Evolutionary conservation across 23 tunicate species (phyloP).

Genomic region (Phallusia fumigata): DNA sequence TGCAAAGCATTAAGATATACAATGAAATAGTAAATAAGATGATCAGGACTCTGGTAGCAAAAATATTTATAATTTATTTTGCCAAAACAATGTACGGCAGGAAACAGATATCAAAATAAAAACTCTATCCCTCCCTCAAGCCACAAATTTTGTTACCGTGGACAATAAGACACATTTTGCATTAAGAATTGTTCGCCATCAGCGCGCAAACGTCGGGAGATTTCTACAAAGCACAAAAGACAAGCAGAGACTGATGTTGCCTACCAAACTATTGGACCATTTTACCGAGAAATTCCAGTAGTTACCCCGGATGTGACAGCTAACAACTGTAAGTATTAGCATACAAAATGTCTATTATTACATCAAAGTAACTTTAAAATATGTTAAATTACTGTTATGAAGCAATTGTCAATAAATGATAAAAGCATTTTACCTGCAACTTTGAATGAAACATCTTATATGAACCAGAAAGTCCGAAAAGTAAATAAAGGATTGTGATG

Average conservation of each 20-base stretch:
- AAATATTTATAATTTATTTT: too few relatives aligned
- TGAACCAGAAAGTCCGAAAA: too few relatives aligned
- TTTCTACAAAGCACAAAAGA: not conserved
- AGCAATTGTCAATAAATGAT: too few relatives aligned
- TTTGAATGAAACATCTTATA: too few relatives aligned
- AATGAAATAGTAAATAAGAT: not conserved
- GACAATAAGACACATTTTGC: not conserved
- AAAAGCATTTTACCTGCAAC: too few relatives aligned
- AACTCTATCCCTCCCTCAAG: not conserved
- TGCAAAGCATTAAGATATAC: not conserved
- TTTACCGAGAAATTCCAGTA: not conserved
- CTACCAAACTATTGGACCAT: not conserved
- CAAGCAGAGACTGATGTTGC: not conserved
- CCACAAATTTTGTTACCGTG: not conserved
- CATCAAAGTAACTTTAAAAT: too few relatives aligned
- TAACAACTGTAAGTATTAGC: too few relatives aligned
- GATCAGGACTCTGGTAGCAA: not conserved
- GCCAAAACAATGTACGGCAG: too few relatives aligned
- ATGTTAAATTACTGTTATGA: too few relatives aligned
- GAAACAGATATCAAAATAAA: too few relatives aligned
- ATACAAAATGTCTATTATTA: too few relatives aligned
- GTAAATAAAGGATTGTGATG: too few relatives aligned
- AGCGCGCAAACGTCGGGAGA: not conserved
- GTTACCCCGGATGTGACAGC: not conserved
- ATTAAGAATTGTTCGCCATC: not conserved